Conservation (phyloP, 2,797 vertebrate species). For the Macropus fuliginosus region DNA sequence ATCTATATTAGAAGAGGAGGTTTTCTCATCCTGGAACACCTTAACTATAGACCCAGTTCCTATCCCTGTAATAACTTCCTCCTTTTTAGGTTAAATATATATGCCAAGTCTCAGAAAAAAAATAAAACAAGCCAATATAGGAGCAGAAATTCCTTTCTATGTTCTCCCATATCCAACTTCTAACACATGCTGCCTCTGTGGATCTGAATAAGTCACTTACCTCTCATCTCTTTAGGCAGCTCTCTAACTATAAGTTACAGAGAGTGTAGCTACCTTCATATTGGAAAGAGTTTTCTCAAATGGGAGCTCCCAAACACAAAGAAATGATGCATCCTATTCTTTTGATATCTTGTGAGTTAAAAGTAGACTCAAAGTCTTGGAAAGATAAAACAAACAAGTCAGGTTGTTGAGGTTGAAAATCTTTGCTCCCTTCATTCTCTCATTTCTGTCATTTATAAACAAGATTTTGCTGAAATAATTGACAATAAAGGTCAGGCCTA, state of each 20-base stretch:
- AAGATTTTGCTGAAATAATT: background rate
- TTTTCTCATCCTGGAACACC: background rate
- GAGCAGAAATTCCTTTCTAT: background rate
- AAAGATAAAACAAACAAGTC: background rate
- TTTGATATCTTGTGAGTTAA: background rate
- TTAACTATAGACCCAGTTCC: background rate
- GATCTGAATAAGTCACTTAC: background rate
- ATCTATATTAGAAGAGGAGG: background rate
- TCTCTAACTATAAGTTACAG: background rate
- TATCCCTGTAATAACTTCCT: background rate
- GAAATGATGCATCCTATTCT: background rate
- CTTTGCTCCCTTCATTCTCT: background rate
- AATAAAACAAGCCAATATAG: background rate
- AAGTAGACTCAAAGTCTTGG: background rate
- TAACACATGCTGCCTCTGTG: background rate
- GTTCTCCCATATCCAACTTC: background rate
- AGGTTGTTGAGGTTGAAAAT: background rate
- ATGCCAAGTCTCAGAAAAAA: background rate
- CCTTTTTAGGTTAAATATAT: constrained; percentile 17
- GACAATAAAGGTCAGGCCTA: background rate
- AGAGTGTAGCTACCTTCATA: background rate
- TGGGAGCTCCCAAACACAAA: background rate
- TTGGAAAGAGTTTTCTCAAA: background rate
- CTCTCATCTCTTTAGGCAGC: background rate
- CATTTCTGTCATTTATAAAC: background rate